These are phyloP conservation scores for Tipula confusa DNA, from an alignment of 2,888 invertebrate genomes.

Conservation along the genomic window DNA sequence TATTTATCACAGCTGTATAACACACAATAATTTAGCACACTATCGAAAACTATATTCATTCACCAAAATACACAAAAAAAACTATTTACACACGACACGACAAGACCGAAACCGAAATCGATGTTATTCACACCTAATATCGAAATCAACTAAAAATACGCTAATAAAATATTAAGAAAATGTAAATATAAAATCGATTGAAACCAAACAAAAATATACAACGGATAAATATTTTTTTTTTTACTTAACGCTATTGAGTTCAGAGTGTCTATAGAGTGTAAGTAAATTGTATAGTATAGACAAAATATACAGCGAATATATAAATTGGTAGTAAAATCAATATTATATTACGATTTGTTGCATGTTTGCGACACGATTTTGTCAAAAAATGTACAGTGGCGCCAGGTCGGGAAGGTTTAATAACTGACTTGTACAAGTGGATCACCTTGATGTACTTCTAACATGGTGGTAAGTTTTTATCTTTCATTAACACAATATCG, in stretches of 20 bases:
- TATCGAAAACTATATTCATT: background rate
- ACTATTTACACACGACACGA: background rate
- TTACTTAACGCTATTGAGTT: background rate
- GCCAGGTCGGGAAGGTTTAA: no score
- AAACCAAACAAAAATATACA: constrained; percentile 5
- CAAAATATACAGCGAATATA: background rate
- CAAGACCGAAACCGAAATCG: constrained; percentile 15
- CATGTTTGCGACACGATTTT: background rate
- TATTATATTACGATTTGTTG: background rate
- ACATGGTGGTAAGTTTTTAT: no score
- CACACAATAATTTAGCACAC: background rate
- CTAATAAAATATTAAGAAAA: constrained; percentile 20
- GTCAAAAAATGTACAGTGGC: no score
- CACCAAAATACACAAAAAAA: background rate
- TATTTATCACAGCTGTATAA: background rate
- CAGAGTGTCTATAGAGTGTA: background rate
- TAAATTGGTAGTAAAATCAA: constrained; percentile 3
- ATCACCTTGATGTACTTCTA: no score
- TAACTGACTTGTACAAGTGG: no score
- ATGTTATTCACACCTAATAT: constrained; percentile 25
- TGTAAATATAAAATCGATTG: background rate
- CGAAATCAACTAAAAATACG: constrained; percentile 9
- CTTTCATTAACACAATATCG: no score
- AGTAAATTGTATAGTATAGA: background rate
- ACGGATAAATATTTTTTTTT: background rate